These are phyloP conservation scores for Eolophus roseicapilla DNA, from an alignment of 2,113 vertebrate species.

Conservation along the genomic window DNA sequence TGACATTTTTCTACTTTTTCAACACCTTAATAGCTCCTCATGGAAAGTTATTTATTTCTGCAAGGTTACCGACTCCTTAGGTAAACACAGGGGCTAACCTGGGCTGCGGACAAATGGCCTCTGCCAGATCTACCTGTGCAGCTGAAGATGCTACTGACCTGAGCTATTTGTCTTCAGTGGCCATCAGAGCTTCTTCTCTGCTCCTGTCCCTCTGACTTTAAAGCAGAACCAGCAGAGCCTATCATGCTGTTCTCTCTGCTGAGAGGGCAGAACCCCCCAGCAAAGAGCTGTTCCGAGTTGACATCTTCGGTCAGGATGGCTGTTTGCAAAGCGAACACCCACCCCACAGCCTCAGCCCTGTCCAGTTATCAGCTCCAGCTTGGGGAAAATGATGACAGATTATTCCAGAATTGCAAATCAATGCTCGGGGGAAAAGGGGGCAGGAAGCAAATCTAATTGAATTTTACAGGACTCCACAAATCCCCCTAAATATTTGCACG, in stretches of 20 bases:
- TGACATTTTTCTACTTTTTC: neutral
- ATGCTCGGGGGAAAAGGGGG: neutral
- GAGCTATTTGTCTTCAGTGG: neutral
- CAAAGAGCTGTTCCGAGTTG: neutral
- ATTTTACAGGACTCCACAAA: conserved; percentile 29
- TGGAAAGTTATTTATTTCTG: neutral
- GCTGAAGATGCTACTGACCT: neutral
- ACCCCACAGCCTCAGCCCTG: neutral
- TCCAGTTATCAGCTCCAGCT: neutral
- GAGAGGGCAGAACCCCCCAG: neutral
- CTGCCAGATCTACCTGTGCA: neutral
- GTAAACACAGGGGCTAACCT: neutral
- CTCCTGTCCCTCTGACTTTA: neutral
- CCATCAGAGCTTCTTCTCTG: neutral
- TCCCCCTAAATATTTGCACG: conserved; percentile 12
- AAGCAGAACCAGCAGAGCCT: neutral
- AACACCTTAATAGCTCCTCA: neutral
- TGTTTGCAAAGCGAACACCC: neutral
- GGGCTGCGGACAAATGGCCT: neutral
- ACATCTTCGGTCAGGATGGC: neutral
- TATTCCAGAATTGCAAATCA: neutral
- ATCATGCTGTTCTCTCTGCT: neutral
- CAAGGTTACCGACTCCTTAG: neutral
- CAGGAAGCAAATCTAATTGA: conserved; percentile 21
- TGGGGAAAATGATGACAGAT: neutral